Base-by-base conservation (phyloP, 1,140 invertebrate species). In the Hyposmocoma kahamanoa region DNA sequence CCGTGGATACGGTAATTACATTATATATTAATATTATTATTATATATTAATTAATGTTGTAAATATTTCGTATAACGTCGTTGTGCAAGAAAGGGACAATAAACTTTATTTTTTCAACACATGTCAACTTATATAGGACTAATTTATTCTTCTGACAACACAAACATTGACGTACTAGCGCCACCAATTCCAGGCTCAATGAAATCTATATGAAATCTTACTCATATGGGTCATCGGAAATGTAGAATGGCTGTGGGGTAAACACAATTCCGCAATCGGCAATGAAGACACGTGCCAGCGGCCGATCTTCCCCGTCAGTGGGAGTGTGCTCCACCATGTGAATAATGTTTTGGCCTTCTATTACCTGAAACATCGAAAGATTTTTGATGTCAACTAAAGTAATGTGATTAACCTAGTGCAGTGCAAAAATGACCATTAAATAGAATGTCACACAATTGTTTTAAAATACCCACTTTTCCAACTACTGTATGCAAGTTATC, bases 401-500 rank as follows among this genome's bases (percentile, higher is more conserved):
- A 50, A 19, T 49, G 41, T 49, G 38, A 26, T 50, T 20, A 52
- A 47, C 6, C 4, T 11, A 42, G 5, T 21, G 13, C 32, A 24
- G 21, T 45, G 22, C 8, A 30, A 36, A 32, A 15, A 41, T 49
- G 42, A n/a, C n/a, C n/a, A n/a, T n/a, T n/a, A n/a, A n/a, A n/a
- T n/a, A n/a, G n/a, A n/a, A n/a, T n/a, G n/a, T n/a, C n/a, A n/a
- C n/a, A n/a, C n/a, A n/a, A n/a, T n/a, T 26, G 43, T 15, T 53
- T 41, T 17, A 36, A 32, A 22, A 15, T 38, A 17, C 17, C 56
- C 67, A 97, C 94, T 87, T 96, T 98, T 65, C 97, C 98, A 86
- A 99, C 97, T 4, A 98, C 93, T 3, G 95, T 95, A 76, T 99
- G 97, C 48, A 93, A 89, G 3, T 94, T 94, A 84, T 99, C 95